phyloP scores from a whole-genome alignment of 2,888 invertebrate genomes.

The Mythimna pallens region DNA sequence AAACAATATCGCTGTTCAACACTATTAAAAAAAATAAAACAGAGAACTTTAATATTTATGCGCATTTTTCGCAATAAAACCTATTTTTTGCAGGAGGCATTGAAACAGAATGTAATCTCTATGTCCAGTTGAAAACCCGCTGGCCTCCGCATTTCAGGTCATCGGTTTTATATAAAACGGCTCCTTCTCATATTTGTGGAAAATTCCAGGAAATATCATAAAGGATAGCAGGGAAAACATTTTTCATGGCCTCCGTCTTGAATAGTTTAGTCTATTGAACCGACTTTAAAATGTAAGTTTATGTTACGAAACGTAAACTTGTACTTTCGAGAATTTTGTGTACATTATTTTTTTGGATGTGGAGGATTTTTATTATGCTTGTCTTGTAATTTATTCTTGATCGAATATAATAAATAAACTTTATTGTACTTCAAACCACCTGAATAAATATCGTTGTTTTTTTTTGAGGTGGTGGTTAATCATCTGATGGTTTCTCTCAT shows the following conservation, averaged over 20 bases:
- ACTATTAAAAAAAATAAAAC: slow-evolving; percentile 52
- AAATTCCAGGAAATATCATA: slow-evolving; percentile 60
- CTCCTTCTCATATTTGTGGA: slow-evolving; percentile 68
- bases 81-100: slow-evolving; percentile 69
- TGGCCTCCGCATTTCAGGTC: slow-evolving; percentile 73
- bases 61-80: slow-evolving; percentile 59
- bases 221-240: slow-evolving; percentile 47
- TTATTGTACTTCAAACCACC: no score
- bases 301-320: neutral
- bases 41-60: slow-evolving; percentile 55
- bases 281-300: slow-evolving; percentile 21
- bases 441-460: neutral
- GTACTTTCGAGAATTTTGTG: slow-evolving; percentile 7
- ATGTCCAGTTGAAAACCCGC: slow-evolving; percentile 71
- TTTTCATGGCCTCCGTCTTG: slow-evolving; percentile 44
- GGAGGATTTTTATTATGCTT: neutral
- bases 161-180: slow-evolving; percentile 74
- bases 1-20: slow-evolving; percentile 56
- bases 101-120: slow-evolving; percentile 73
- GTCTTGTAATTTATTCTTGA: neutral
- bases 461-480: no score
- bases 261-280: slow-evolving; percentile 37
- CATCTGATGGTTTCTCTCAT: no score
- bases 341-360: slow-evolving; percentile 5
- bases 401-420: neutral